Percentiles rank a stretch among this genome's conserved stretches.
These are phyloP conservation scores for Hirtodrosophila trivittata DNA, from an alignment of 2,888 invertebrate genomes.

Conservation along the genomic window DNA sequence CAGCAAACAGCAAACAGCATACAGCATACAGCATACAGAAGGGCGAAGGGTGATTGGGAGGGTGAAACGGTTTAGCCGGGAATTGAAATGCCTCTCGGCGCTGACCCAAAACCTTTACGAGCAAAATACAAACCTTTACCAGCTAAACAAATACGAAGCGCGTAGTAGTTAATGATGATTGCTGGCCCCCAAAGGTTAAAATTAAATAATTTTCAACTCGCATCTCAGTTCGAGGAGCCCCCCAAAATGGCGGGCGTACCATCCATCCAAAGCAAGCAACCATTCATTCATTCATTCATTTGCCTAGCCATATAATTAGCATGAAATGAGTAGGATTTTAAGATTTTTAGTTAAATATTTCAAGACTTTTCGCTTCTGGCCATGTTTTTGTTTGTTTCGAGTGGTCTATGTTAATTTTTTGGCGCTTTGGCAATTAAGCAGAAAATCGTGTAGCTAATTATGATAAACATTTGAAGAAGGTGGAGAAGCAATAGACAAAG, in stretches of 20 bases:
- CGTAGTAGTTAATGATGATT: conserved; percentile 81
- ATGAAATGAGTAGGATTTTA: conserved; percentile 77
- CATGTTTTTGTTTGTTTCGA: conserved; percentile 35
- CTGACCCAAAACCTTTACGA: conserved; percentile 75
- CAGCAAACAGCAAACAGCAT: no score
- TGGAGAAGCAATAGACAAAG: conserved; percentile 15
- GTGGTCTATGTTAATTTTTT: conserved; percentile 66
- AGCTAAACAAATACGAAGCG: conserved; percentile 61
- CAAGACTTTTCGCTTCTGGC: conserved; percentile 63
- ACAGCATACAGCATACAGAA: no score
- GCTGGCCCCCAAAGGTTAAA: conserved; percentile 79
- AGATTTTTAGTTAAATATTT: conserved; percentile 68
- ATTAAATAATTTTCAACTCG: conserved; percentile 75
- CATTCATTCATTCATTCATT: conserved; percentile 62
- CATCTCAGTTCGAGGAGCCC: conserved; percentile 40
- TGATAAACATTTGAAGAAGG: conserved; percentile 64
- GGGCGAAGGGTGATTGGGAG: conserved; percentile 1
- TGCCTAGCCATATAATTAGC: conserved; percentile 77
- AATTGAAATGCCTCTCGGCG: conserved; percentile 61
- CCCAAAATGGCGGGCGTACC: conserved; percentile 76
- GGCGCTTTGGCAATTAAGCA: conserved; percentile 76
- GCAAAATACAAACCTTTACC: conserved; percentile 34
- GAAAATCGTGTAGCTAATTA: conserved; percentile 75
- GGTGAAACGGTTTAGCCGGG: conserved; percentile 51
- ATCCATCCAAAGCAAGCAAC: conserved; percentile 21